Evolutionary conservation across 2,113 vertebrate species (phyloP).

Genomic region (Hiodon tergisus): DNA sequence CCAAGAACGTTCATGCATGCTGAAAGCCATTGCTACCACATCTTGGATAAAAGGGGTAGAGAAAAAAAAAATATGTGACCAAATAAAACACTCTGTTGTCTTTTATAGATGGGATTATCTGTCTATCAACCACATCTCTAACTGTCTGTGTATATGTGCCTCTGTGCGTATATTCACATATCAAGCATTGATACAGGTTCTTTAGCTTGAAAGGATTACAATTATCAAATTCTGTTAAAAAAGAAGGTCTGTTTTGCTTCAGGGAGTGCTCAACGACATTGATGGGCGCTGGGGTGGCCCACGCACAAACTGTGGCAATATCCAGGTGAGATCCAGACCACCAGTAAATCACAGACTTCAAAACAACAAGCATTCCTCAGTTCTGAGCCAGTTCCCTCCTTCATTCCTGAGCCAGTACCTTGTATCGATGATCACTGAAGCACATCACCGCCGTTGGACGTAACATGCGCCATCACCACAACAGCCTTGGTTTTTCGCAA

Average conservation of each 20-base stretch:
- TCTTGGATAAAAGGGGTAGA: too few species aligned
- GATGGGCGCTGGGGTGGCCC: neutral
- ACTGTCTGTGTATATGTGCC: slow-evolving; percentile 6
- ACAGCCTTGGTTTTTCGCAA: too few species aligned
- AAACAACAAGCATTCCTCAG: neutral
- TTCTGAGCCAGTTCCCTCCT: neutral
- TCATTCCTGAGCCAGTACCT: neutral
- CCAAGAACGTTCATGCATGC: too few species aligned
- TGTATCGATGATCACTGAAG: neutral
- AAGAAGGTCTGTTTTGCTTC: neutral
- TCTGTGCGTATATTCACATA: neutral
- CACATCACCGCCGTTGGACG: neutral
- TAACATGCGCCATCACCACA: neutral
- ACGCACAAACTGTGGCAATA: neutral
- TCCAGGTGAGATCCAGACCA: neutral
- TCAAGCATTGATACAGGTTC: neutral
- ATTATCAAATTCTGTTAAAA: neutral
- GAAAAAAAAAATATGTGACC: too few species aligned
- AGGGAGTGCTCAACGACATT: neutral
- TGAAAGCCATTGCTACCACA: too few species aligned
- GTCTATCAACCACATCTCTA: neutral
- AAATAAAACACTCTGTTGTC: too few species aligned
- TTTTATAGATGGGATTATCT: slow-evolving; percentile 9
- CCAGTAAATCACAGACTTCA: neutral
- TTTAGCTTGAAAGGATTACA: slow-evolving; percentile 3